A percentile compares a stretch with the other conserved stretches of the same genome.
Evolutionary conservation across 2,113 vertebrate genomes (phyloP).

Genomic region (Zingel zingel): DNA sequence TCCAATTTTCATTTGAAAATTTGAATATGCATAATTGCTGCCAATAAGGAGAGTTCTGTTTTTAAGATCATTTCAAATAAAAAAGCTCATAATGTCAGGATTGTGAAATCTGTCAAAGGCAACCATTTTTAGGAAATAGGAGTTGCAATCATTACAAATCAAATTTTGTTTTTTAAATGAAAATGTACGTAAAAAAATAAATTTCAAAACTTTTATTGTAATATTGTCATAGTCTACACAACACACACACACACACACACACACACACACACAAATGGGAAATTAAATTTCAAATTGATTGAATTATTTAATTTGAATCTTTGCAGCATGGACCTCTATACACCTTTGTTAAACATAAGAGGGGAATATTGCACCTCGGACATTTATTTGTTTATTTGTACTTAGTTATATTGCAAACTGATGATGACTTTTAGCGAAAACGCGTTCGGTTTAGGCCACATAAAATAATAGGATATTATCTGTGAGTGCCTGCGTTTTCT

Average conservation of each 20-base stretch:
- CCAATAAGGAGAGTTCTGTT: not conserved
- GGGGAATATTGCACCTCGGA: not conserved
- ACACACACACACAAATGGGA: not conserved
- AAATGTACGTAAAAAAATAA: not conserved
- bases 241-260: not conserved
- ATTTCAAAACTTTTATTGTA: not conserved
- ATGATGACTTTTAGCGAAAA: no score
- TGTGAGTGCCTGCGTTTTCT: no score
- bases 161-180: not conserved
- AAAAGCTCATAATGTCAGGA: not conserved
- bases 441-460: no score
- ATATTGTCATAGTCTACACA: not conserved
- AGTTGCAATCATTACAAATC: not conserved
- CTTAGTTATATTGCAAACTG: not conserved
- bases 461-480: no score
- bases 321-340: not conserved
- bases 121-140: not conserved
- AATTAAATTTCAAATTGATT: not conserved
- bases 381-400: not conserved
- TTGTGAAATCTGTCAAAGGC: not conserved
- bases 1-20: not conserved
- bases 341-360: no score
- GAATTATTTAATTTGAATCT: not conserved
- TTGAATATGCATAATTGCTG: not conserved
- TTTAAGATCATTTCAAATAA: not conserved